Percentiles rank a stretch among this genome's conserved stretches.
These are phyloP conservation scores for Saccopteryx bilineata DNA, from an alignment of 2,113 vertebrate genomes.

Conservation along the genomic window DNA sequence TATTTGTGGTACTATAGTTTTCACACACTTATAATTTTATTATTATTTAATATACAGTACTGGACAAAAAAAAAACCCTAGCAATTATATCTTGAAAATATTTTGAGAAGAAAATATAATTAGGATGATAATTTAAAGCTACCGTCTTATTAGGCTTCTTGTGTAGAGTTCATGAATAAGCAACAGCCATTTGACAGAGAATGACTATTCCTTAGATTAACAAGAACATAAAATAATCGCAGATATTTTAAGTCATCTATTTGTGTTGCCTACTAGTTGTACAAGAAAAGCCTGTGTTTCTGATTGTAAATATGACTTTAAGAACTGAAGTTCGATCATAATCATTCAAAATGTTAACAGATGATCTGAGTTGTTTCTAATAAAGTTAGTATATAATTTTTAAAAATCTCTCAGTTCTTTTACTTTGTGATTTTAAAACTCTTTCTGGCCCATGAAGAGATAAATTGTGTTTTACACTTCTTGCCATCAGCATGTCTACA, in stretches of 20 bases:
- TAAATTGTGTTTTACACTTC: background rate
- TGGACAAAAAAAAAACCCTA: slow-evolving; percentile 79
- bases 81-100: slow-evolving; percentile 84
- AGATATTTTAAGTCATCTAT: slow-evolving; percentile 73
- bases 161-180: slow-evolving; percentile 84
- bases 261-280: slow-evolving; percentile 62
- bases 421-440: slow-evolving; percentile 31
- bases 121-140: slow-evolving; percentile 81
- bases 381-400: slow-evolving; percentile 62
- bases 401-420: background rate
- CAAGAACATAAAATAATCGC: slow-evolving; percentile 67
- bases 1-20: slow-evolving; percentile 80
- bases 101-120: slow-evolving; percentile 87
- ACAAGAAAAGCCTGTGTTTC: slow-evolving; percentile 71
- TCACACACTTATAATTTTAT: slow-evolving; percentile 84
- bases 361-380: slow-evolving; percentile 82
- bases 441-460: background rate
- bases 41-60: slow-evolving; percentile 85
- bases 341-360: slow-evolving; percentile 70
- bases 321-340: slow-evolving; percentile 74
- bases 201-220: slow-evolving; percentile 73
- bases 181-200: slow-evolving; percentile 81
- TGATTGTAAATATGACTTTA: slow-evolving; percentile 80
- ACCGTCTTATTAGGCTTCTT: slow-evolving; percentile 81
- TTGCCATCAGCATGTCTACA: slow-evolving; percentile 16